Percentiles rank a stretch among this genome's conserved stretches.
These are phyloP conservation scores for Cordilura impudica DNA, from an alignment of 2,888 invertebrate genomes.

Conservation along the genomic window DNA sequence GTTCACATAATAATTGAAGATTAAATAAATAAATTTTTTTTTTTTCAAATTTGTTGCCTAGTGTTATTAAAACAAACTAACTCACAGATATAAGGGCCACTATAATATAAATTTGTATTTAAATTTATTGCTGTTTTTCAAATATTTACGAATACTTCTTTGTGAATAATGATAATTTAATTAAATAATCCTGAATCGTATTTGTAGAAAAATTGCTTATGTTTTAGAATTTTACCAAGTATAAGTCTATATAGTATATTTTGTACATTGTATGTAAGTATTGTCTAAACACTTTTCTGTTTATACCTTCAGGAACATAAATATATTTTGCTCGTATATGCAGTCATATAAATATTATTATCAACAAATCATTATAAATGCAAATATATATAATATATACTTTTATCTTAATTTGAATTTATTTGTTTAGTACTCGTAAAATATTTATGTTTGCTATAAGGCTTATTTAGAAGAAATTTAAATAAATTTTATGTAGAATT, in stretches of 20 bases:
- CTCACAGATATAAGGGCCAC: too few relatives aligned
- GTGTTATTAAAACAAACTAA: too few relatives aligned
- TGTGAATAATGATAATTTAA: constrained; percentile 50
- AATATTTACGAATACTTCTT: constrained; percentile 23
- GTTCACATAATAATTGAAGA: too few relatives aligned
- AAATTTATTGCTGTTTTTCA: not conserved
- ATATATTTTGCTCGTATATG: constrained; percentile 3
- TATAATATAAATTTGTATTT: too few relatives aligned
- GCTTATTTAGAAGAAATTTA: not conserved
- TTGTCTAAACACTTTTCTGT: too few relatives aligned
- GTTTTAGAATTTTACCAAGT: constrained; percentile 13
- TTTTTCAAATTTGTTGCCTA: too few relatives aligned
- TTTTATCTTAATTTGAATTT: constrained; percentile 41
- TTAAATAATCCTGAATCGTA: constrained; percentile 45
- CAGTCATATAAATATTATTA: constrained; percentile 20
- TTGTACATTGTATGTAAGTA: not conserved
- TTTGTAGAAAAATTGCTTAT: constrained; percentile 22
- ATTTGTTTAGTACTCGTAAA: not conserved
- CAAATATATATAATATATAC: constrained; percentile 40
- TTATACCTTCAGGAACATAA: not conserved
- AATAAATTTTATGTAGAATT: not conserved
- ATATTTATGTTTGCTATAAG: constrained; percentile 6
- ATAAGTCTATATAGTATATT: not conserved
- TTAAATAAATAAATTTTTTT: too few relatives aligned
- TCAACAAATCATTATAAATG: constrained; percentile 48